Base-by-base conservation (phyloP, 2,797 vertebrate species). In the Helostoma temminkii region DNA sequence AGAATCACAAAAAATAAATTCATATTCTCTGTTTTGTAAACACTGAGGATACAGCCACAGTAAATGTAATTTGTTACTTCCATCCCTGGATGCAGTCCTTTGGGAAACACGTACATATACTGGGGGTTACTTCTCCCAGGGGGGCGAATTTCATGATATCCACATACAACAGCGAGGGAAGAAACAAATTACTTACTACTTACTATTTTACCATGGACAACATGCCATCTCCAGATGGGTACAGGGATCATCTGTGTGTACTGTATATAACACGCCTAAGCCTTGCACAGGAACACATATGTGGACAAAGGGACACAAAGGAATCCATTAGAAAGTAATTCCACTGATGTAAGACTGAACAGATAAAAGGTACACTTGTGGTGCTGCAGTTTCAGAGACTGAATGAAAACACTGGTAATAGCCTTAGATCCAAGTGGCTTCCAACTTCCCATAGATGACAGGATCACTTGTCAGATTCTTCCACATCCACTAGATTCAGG, bases 321-420 rank as follows among this genome's bases (percentile, higher is more conserved):
- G 34, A 49, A 68, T 26, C 22, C 30, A 70, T 75, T 75, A 39
- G 32, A 18, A 32, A 36, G 6, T 43, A 70, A 22, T 39, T 65
- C 39, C 28, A 47, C 24, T 64, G 61, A 78, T 70, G 66, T 57
- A 22, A 68, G 62, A 41, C 36, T 70, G 62, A 59, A 34, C 43
- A 46, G 12, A 74, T 71, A 39, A 74, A 65, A 73, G 32, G 42
- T 39, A 8, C 9, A 26, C 36, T 62, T 76, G 64, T 42, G 68
- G 72, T 54, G 28, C 46, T 42, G 26, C 8, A 5, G 28, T 60
- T 81, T 76, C 19, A 61, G 81, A 70, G 72, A 76, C 10, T 53
- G 50, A 78, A 68, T 70, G 46, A 80, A 83, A 66, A 65, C 34
- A 52, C 65, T 41, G n/a, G 70, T 85, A 64, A 84, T 74, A 67